Conservation (phyloP, 2,113 vertebrate genomes). For the Naja naja region DNA sequence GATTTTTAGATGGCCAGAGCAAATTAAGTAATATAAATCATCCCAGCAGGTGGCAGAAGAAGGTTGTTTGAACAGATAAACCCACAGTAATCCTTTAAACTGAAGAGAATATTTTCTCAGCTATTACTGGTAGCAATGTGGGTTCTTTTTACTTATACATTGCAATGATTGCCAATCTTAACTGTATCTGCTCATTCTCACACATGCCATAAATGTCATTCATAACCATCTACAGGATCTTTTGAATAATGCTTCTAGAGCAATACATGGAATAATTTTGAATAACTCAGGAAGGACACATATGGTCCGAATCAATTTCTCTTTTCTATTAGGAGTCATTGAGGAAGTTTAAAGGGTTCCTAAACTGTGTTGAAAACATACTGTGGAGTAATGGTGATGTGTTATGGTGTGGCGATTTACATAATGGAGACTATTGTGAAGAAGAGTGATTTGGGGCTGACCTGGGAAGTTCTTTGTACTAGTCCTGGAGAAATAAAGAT, state of each 20-base stretch:
- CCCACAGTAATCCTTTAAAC: background rate
- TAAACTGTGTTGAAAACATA: background rate
- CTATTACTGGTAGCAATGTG: background rate
- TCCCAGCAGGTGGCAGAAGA: background rate
- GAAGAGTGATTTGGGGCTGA: background rate
- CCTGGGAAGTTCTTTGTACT: background rate
- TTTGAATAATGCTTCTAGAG: background rate
- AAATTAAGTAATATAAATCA: background rate
- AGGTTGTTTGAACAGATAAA: background rate
- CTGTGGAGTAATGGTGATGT: background rate
- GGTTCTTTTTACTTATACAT: background rate
- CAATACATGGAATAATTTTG: background rate
- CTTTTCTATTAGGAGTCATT: background rate
- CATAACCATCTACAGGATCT: background rate
- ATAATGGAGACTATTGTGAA: background rate
- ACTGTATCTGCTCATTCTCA: background rate
- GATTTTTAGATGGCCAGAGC: background rate
- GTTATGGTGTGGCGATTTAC: background rate
- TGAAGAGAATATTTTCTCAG: background rate
- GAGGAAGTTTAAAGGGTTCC: background rate
- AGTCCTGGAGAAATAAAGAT: background rate
- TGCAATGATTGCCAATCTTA: background rate
- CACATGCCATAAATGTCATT: background rate
- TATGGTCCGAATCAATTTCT: background rate
- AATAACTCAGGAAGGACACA: background rate